Conservation (phyloP, 1,140 invertebrate species). For the Lepidostoma basale region DNA sequence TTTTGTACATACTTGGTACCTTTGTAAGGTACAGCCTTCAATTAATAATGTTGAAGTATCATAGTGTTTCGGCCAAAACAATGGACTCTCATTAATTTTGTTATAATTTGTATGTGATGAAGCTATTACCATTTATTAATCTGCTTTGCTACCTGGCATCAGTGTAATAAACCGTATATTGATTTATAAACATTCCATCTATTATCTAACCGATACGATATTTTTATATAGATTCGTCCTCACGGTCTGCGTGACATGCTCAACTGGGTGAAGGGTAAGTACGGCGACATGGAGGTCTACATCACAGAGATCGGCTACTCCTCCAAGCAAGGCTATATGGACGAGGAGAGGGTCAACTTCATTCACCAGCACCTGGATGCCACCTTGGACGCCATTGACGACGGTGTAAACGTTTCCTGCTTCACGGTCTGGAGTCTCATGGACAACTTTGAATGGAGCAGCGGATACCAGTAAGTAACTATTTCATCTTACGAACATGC, state of each 20-base stretch:
- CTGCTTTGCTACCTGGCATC: no score
- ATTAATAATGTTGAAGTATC: no score
- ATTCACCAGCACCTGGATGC: slow-evolving; percentile 60
- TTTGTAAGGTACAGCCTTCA: no score
- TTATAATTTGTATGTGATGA: no score
- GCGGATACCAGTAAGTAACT: slow-evolving; percentile 50
- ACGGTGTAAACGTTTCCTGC: slow-evolving; percentile 66
- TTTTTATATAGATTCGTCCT: slow-evolving; percentile 56
- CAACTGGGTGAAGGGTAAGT: slow-evolving; percentile 64
- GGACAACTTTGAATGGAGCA: slow-evolving; percentile 72
- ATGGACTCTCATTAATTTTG: no score
- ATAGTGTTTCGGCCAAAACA: no score
- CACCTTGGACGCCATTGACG: slow-evolving; percentile 48
- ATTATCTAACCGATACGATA: no score
- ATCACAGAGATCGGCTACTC: slow-evolving; percentile 69
- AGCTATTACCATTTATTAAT: no score
- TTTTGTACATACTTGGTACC: no score
- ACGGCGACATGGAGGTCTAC: slow-evolving; percentile 60
- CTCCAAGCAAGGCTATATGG: slow-evolving; percentile 50
- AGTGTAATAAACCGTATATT: no score
- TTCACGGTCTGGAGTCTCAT: slow-evolving; percentile 71
- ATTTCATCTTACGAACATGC: not conserved
- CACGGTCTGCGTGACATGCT: slow-evolving; percentile 67
- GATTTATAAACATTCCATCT: no score
- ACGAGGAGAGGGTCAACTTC: slow-evolving; percentile 60